Base-by-base conservation (phyloP, 64 coral and sea anemone species). In the Cladopsammia gracilis region DNA sequence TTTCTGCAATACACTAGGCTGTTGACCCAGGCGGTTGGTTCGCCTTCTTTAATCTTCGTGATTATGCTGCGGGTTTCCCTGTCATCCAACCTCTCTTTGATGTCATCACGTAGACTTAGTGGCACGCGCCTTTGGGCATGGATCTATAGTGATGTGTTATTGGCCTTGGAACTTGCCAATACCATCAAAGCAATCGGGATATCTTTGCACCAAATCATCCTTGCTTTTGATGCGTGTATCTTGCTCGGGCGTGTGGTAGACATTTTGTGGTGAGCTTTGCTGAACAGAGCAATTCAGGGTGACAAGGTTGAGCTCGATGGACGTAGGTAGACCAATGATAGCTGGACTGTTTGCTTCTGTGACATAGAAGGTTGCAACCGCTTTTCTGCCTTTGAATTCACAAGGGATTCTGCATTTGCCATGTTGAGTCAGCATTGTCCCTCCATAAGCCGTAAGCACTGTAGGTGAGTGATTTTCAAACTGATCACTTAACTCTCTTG, bases 271-370 rank as follows among this genome's bases (percentile, higher is more conserved):
- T n/a, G n/a, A 18, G 50, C 72, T 64, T 20, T 88, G 64, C n/a
- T 95, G 50, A 13, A 95, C 71, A n/a, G n/a, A n/a, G n/a, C n/a
- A n/a, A n/a, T n/a, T n/a, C n/a, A n/a, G n/a, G n/a, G n/a, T n/a
- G n/a, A n/a, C n/a, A n/a, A n/a, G n/a, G n/a, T n/a, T n/a, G n/a
- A n/a, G n/a, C n/a, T n/a, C n/a, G n/a, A n/a, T 62, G 89, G 59
- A 76, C 83, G 94, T 96, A 48, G 94, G 84, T 6, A 92, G 77
- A 43, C 89, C 94, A 64, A 88, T 96, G 6, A 92, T 96, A 50
- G 83, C 83, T 61, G 34, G 66, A 16, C 94, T 83, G 9, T 88
- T 72, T 5, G 78, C 48, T 47, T 95, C 77, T 20, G 87, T 86
- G 51, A 95, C 64, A 68, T 49, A 95, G 70, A 90, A 78, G 64